A percentile compares a stretch with the other conserved stretches of the same genome.
phyloP scores from a whole-genome alignment of 2,888 invertebrate genomes.

The Amitus sp. region DNA sequence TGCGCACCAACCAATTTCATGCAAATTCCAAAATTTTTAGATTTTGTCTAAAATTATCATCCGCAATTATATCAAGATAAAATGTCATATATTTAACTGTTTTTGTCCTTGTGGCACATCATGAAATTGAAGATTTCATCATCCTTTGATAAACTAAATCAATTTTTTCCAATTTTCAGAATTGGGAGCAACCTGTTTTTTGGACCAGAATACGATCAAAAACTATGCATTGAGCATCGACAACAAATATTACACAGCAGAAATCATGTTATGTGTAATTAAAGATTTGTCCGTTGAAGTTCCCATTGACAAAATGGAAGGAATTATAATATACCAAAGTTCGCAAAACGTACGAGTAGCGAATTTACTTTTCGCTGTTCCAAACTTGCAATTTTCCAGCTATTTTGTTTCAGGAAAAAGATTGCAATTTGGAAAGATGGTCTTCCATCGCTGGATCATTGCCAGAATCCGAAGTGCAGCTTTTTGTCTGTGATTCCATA shows the following conservation, averaged over 20 bases:
- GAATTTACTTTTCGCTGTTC: background rate
- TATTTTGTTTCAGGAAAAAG: conserved; percentile 53
- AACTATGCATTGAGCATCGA: conserved; percentile 71
- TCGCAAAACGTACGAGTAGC: conserved; percentile 63
- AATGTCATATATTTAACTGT: no score
- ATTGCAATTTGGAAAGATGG: conserved; percentile 50
- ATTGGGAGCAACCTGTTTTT: conserved; percentile 53
- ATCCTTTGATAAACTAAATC: no score
- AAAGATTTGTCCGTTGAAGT: conserved; percentile 66
- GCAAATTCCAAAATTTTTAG: no score
- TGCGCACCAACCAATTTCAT: no score
- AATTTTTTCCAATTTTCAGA: conserved; percentile 43
- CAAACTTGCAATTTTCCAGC: no score
- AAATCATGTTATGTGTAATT: conserved; percentile 70
- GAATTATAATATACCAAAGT: conserved; percentile 74
- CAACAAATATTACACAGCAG: conserved; percentile 78
- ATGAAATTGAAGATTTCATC: no score
- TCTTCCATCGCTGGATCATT: conserved; percentile 46
- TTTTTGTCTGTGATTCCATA: conserved; percentile 53
- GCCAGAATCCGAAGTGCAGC: conserved; percentile 51
- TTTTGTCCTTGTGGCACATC: no score
- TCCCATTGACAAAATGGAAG: conserved; percentile 69
- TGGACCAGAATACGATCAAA: conserved; percentile 51
- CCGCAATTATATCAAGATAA: no score
- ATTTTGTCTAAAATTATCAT: no score